Evolutionary conservation across 2,113 vertebrate species (phyloP).

Genomic region (Platysteira castanea): DNA sequence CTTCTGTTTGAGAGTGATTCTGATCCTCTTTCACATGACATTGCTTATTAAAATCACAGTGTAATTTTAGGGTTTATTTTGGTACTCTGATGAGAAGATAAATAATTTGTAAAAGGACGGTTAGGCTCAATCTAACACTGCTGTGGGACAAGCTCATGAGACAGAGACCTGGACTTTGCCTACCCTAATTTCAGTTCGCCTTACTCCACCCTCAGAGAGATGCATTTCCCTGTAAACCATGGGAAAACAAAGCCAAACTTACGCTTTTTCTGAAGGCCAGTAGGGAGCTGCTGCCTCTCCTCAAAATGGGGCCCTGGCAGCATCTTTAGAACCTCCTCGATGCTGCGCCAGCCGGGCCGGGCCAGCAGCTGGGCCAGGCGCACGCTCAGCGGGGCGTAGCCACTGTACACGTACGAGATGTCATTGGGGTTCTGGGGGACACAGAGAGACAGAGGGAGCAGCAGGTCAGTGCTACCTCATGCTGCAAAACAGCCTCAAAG

Average conservation of each 20-base stretch:
- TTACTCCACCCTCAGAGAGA: neutral
- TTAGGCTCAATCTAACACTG: neutral
- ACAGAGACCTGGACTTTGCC: neutral
- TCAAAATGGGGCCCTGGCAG: slow-evolving; percentile 96
- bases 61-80: neutral
- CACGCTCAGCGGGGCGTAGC: slow-evolving; percentile 92
- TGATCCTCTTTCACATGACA: neutral
- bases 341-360: slow-evolving; percentile 94
- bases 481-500: neutral
- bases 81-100: neutral
- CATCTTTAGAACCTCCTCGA: slow-evolving; percentile 95
- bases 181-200: neutral
- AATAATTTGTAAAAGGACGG: neutral
- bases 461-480: neutral
- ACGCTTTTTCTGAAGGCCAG: slow-evolving; percentile 82
- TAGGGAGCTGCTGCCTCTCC: slow-evolving; percentile 90
- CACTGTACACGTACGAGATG: slow-evolving; percentile 96
- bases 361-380: slow-evolving; percentile 91
- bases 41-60: neutral
- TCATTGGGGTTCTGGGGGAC: slow-evolving; percentile 89
- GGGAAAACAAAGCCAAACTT: neutral
- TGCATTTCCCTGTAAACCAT: neutral
- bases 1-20: neutral
- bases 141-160: neutral
- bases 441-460: neutral